Conservation (phyloP, 2,113 vertebrate genomes). For the Calypte anna region DNA sequence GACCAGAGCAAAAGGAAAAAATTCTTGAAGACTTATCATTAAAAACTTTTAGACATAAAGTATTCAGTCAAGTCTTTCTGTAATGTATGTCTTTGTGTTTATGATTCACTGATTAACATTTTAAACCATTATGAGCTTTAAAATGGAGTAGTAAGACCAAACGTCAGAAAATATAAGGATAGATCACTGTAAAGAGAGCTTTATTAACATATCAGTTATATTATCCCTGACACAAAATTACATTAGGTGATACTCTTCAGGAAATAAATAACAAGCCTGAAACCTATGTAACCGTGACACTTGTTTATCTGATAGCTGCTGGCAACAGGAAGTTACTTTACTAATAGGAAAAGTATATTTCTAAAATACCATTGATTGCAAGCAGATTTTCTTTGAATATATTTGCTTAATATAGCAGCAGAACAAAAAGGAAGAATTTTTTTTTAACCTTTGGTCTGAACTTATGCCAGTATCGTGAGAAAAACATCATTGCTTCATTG, state of each 20-base stretch:
- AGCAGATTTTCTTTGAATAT: neutral
- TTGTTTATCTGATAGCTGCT: neutral
- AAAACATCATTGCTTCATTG: slow-evolving; percentile 7
- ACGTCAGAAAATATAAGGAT: neutral
- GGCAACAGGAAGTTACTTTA: neutral
- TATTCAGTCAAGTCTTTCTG: neutral
- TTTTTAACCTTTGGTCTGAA: neutral
- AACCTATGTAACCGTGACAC: neutral
- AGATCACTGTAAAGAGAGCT: neutral
- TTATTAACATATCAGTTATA: neutral
- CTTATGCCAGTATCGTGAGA: neutral
- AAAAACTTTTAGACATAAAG: neutral
- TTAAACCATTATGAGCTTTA: neutral
- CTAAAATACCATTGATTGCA: slow-evolving; percentile 22
- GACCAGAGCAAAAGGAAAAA: neutral
- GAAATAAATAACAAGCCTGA: slow-evolving; percentile 1
- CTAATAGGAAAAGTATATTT: neutral
- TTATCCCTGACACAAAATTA: neutral
- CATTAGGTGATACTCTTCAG: neutral
- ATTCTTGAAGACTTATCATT: neutral
- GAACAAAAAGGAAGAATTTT: neutral
- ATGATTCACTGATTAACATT: neutral
- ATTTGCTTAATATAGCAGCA: neutral
- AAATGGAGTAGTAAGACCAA: neutral
- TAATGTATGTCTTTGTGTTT: neutral